Conservation (phyloP, 2,113 vertebrate genomes). For the Protomyctophum bolini region DNA sequence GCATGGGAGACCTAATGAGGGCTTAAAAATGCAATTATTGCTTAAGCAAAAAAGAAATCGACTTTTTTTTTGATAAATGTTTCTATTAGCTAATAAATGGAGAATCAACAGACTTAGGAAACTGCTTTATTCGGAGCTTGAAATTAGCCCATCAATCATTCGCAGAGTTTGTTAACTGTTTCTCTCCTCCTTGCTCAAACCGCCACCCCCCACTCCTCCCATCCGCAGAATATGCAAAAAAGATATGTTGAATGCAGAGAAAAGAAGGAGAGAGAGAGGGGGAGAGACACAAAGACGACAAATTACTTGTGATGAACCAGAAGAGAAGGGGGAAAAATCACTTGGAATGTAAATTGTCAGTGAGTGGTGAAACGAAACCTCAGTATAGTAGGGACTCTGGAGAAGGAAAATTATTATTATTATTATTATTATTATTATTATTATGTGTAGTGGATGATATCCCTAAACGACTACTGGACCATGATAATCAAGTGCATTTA, state of each 20-base stretch:
- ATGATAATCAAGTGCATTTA: constrained; percentile 72
- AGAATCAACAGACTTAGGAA: constrained; percentile 98
- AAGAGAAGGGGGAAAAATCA: background rate
- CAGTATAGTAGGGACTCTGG: too few species aligned
- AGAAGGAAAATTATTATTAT: too few species aligned
- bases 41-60: constrained; percentile 84
- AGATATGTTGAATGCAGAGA: background rate
- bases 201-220: constrained; percentile 17
- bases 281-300: background rate
- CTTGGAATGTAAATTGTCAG: too few species aligned
- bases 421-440: too few species aligned
- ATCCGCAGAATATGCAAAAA: constrained; percentile 60
- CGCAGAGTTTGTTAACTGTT: constrained; percentile 92
- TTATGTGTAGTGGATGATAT: constrained; percentile 35
- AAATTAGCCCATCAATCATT: constrained; percentile 99
- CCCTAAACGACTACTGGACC: constrained; percentile 38
- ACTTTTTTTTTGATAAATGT: constrained; percentile 92
- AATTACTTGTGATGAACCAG: background rate
- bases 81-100: constrained; percentile 97
- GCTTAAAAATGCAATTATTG: constrained; percentile 93
- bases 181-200: constrained; percentile 53
- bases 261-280: background rate
- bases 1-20: constrained; percentile 87
- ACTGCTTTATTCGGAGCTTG: constrained; percentile 91
- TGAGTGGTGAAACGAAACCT: too few species aligned